A percentile compares a stretch with the other conserved stretches of the same genome.
phyloP scores from a whole-genome alignment of 2,113 vertebrate genomes.

The Pimephales promelas region DNA sequence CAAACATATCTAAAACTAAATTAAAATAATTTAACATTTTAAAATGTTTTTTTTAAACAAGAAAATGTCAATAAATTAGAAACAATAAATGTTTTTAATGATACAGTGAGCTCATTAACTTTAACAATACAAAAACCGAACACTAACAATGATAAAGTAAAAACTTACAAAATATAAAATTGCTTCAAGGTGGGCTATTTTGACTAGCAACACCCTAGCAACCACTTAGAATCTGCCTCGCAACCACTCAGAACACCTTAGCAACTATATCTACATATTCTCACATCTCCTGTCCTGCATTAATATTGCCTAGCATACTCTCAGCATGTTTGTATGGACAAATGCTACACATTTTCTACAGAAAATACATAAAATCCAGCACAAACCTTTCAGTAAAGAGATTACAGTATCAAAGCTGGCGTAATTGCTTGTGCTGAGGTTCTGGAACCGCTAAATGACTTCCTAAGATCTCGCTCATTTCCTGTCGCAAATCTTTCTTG shows the following conservation, averaged over 20 bases:
- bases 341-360: background rate
- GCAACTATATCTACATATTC: background rate
- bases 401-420: background rate
- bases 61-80: no score
- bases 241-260: background rate
- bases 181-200: no score
- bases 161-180: no score
- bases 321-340: background rate
- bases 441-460: constrained; percentile 44
- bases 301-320: background rate
- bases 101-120: background rate
- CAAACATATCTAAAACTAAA: no score
- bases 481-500: constrained; percentile 49
- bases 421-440: constrained; percentile 20
- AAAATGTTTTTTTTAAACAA: no score
- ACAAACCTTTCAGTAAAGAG: background rate
- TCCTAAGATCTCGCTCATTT: constrained; percentile 41
- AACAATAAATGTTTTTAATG: background rate
- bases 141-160: no score
- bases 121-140: background rate
- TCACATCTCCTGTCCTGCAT: no score
- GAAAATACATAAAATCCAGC: background rate
- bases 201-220: background rate
- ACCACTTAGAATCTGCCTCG: background rate
- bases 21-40: no score